Percentiles rank a stretch among this genome's conserved stretches.
These are phyloP conservation scores for Aurelia coerulea DNA, from an alignment of 30 jellyfish, hydroid and myxozoan genomes.

Conservation along the genomic window DNA sequence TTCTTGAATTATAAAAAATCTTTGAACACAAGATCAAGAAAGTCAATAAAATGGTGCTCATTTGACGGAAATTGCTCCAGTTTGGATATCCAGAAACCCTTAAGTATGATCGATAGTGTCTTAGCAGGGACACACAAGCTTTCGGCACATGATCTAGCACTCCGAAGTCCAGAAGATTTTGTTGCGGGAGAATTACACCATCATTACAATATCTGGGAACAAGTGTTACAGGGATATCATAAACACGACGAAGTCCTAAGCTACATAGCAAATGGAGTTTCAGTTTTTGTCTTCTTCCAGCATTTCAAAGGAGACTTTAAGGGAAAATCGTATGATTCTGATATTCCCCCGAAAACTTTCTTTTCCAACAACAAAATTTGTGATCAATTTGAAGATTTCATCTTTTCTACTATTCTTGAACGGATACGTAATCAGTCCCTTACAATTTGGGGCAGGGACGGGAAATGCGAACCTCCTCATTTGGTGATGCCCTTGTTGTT, in stretches of 20 bases:
- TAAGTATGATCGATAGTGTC: no score
- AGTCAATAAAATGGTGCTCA: neutral
- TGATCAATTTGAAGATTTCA: no score
- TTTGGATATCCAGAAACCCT: neutral
- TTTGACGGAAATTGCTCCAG: neutral
- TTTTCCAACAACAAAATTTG: conserved; percentile 4
- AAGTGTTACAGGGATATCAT: no score
- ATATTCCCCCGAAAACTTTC: neutral
- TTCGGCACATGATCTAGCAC: no score
- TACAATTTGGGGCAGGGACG: conserved; percentile 2
- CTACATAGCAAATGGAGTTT: conserved; percentile 1
- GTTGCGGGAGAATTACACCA: no score
- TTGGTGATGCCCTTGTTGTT: no score
- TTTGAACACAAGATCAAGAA: neutral
- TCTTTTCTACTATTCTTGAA: neutral
- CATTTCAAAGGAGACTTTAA: conserved; percentile 5
- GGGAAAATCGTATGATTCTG: neutral
- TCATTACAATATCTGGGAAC: no score
- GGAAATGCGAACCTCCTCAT: conserved; percentile 15
- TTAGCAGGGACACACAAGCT: no score
- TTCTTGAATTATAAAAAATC: no score
- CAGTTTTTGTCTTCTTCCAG: neutral
- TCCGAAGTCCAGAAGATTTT: no score
- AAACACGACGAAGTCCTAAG: neutral
- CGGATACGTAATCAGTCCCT: conserved; percentile 9